A percentile compares a stretch with the other conserved stretches of the same genome.
phyloP scores from a whole-genome alignment of 2,888 invertebrate genomes.

The Oscheius sp. region DNA sequence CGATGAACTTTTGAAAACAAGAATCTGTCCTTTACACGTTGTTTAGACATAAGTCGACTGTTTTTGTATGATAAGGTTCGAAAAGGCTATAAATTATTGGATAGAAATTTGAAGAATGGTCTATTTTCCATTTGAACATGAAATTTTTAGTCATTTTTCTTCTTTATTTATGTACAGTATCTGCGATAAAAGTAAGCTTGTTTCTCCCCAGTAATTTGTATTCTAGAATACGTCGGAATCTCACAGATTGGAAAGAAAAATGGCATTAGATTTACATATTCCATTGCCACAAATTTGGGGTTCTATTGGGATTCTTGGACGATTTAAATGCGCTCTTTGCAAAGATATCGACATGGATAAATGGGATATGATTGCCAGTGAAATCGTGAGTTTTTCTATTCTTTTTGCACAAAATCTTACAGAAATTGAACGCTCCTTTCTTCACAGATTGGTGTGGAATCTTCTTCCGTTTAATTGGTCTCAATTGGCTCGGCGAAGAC shows the following conservation, averaged over 20 bases:
- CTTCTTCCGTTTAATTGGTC: background rate
- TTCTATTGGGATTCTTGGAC: background rate
- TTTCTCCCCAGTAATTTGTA: too few relatives aligned
- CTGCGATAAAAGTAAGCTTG: too few relatives aligned
- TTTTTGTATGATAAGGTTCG: too few relatives aligned
- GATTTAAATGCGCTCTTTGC: background rate
- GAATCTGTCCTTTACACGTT: too few relatives aligned
- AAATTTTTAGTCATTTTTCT: too few relatives aligned
- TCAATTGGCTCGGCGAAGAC: background rate
- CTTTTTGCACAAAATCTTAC: background rate
- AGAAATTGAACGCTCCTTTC: background rate
- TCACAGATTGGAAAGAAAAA: background rate
- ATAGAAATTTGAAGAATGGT: too few relatives aligned
- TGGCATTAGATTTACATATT: background rate
- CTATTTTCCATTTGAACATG: too few relatives aligned
- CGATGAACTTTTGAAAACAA: too few relatives aligned
- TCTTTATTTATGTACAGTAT: too few relatives aligned
- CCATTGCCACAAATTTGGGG: background rate
- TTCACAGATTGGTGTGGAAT: conserved; percentile 1
- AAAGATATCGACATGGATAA: background rate
- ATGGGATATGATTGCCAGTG: background rate
- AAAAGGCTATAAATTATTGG: too few relatives aligned
- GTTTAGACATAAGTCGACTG: too few relatives aligned
- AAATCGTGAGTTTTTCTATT: background rate
- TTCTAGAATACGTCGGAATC: background rate